A percentile compares a stretch with the other conserved stretches of the same genome.
Evolutionary conservation across 2,113 vertebrate genomes (phyloP).

Genomic region (Bos javanicus): DNA sequence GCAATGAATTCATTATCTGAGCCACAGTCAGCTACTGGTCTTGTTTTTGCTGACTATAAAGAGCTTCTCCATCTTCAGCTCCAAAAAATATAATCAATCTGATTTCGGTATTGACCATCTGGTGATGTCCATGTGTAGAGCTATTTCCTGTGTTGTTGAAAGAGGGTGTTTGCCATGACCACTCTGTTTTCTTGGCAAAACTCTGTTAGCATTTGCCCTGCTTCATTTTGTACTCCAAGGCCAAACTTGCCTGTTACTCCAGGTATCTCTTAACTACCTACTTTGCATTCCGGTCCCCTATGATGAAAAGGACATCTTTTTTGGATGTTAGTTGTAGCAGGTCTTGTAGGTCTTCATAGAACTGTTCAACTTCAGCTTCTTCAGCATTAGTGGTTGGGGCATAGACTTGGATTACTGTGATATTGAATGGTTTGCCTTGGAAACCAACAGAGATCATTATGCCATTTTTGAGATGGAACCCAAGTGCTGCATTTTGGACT

Average conservation of each 20-base stretch:
- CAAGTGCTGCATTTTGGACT: neutral
- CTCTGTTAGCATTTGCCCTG: neutral
- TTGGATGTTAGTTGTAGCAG: neutral
- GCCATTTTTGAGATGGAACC: neutral
- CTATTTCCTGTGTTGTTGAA: neutral
- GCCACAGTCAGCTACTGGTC: neutral
- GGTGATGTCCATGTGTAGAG: neutral
- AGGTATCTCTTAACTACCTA: neutral
- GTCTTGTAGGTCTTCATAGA: neutral
- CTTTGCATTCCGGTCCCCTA: neutral
- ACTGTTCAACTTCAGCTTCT: neutral
- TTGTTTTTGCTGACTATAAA: neutral
- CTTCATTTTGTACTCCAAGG: neutral
- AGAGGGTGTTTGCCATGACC: neutral
- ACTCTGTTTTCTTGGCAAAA: neutral
- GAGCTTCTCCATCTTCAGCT: neutral
- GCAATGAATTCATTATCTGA: neutral
- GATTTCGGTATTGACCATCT: neutral
- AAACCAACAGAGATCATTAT: neutral
- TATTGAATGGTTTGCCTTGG: neutral
- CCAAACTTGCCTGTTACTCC: neutral
- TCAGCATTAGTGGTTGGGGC: neutral
- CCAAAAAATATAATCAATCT: neutral
- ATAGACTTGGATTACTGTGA: neutral
- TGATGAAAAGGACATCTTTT: neutral